Evolutionary conservation across 2,797 vertebrate genomes (phyloP), one percentile per base, ranked within the genome.

Genomic region (Tamandua tetradactyla): DNA sequence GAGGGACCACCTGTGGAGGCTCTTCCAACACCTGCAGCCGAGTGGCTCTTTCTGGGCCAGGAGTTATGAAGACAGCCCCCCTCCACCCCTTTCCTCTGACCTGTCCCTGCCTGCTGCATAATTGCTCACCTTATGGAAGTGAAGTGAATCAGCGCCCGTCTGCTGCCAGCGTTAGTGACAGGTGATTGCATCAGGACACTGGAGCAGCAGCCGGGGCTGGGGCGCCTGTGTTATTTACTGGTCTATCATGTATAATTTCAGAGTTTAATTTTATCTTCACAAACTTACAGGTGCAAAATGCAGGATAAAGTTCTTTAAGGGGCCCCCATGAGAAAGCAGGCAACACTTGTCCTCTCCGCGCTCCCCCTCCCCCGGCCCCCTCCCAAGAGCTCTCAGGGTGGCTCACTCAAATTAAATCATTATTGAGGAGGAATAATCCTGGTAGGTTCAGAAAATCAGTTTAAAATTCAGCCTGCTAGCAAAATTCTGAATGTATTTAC

Each of bases 401-500:
- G 87, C 95, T 95, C 95, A 93, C 97, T 98, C 97, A 98, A 98
- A 98, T 98, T 96, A 98, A 98, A 98, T 97, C 97, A 97, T 97
- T 98, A 98, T 93, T 98, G 97, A 97, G 97, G 96, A 98, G 94
- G 94, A 98, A 96, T 98, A 98, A 98, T 98, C 98, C 97, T 96
- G 86, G 97, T 95, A 97, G 97, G 96, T 98, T 98, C 97, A 98
- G 97, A 97, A 98, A 98, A 98, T 96, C 98, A 98, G 98, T 98
- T 98, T 98, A 97, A 98, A 98, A 98, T 98, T 98, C 97, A 97
- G 97, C 97, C 98, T 98, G 97, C 98, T 98, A 98, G 98, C 98
- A 98, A 98, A 98, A 98, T 98, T 98, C 97, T 98, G 98, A 98
- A 98, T 98, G 97, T 98, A 98, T 98, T 98, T 98, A 98, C 98